Conservation (phyloP, 2,113 vertebrate genomes). For the Scortum barcoo region DNA sequence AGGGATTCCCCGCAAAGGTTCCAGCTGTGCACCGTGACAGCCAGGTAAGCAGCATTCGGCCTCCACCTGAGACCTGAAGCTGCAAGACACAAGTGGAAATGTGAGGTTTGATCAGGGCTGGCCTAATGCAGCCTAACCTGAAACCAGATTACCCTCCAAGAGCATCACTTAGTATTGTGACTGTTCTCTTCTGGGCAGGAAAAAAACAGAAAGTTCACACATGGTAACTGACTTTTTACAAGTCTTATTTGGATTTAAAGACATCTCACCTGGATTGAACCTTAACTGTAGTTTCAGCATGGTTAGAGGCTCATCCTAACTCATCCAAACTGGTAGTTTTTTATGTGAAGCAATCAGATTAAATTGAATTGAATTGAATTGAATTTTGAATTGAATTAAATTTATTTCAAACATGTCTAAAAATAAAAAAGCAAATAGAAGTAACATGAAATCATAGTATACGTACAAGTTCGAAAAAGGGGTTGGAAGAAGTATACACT, state of each 20-base stretch:
- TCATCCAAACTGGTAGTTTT: background rate
- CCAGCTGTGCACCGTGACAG: slow-evolving; percentile 45
- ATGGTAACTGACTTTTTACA: background rate
- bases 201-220: background rate
- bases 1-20: slow-evolving; percentile 31
- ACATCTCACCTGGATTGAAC: background rate
- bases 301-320: background rate
- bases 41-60: slow-evolving; percentile 22
- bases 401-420: no score
- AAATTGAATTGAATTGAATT: no score
- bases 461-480: no score
- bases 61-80: slow-evolving; percentile 42
- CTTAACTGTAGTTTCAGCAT: background rate
- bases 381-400: no score
- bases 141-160: slow-evolving; percentile 26
- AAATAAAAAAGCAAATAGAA: no score
- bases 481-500: no score
- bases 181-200: background rate
- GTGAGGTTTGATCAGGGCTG: slow-evolving; percentile 26
- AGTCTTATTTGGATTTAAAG: background rate
- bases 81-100: slow-evolving; percentile 6
- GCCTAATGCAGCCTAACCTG: slow-evolving; percentile 15
- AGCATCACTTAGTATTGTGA: slow-evolving; percentile 7
- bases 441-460: no score
- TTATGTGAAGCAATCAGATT: background rate